Evolutionary conservation across 53 echinoderm and acorn worm species (phyloP).

Genomic region (Echinarachnius parma): DNA sequence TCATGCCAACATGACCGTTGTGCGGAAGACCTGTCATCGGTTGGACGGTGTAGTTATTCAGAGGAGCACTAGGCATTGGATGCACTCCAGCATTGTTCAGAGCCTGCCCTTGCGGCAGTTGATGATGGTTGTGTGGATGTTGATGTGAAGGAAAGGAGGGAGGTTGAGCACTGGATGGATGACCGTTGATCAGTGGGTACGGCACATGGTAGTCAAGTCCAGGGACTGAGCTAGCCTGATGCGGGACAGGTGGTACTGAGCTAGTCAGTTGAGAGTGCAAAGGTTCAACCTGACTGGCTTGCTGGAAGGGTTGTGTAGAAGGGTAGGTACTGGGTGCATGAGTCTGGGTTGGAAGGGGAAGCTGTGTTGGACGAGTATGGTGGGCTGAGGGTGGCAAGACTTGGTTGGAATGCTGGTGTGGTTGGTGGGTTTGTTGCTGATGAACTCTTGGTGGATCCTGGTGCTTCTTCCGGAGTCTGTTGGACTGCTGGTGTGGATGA

Average conservation of each 20-base stretch:
- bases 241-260: background rate
- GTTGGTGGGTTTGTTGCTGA: background rate
- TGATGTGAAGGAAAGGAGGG: no score
- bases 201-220: background rate
- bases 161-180: background rate
- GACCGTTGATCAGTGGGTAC: background rate
- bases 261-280: background rate
- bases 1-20: background rate
- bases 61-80: no score
- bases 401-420: background rate
- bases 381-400: background rate
- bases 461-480: no score
- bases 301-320: background rate
- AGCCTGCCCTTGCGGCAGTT: no score
- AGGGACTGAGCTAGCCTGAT: background rate
- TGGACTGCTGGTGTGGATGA: no score
- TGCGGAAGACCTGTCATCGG: background rate
- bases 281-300: background rate
- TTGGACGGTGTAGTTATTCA: conserved; percentile 15
- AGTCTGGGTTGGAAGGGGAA: background rate
- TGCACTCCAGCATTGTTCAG: background rate
- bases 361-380: conserved; percentile 8
- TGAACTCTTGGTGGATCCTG: no score
- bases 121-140: background rate
- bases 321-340: background rate